Evolutionary conservation across 2,888 invertebrate genomes (phyloP), one percentile per base, ranked within the genome.

Genomic region (Colostygia pectinataria): DNA sequence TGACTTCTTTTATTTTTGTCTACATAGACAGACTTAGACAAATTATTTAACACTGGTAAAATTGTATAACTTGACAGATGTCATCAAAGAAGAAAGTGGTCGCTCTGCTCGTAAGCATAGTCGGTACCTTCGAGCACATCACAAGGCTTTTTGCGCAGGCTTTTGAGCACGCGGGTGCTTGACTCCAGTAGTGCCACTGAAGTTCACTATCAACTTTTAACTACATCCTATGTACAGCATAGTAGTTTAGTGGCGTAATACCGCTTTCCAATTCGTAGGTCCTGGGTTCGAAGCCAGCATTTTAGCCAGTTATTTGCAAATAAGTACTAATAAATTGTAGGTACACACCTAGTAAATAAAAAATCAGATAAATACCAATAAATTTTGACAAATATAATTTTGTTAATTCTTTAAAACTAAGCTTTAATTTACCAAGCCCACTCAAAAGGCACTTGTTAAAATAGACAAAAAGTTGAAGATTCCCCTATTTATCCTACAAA

Each of bases 81-180:
- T n/a, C n/a, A n/a, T n/a, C n/a, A n/a, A n/a, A n/a, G n/a, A n/a
- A n/a, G n/a, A n/a, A 13, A 13, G 31, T 9, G n/a, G 27, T 40
- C 66, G 71, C 68, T 54, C 0, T 2, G 45, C 62, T 43, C 41
- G 15, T 44, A 23, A 65, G 49, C 4, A 55, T 44, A 34, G 0
- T 2, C 51, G 3, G 32, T 50, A 18, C 52, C 52, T 36, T 36
- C 48, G 18, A 55, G 45, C 51, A 54, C 58, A 58, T 49, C 39
- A 57, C 49, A 54, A 59, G 60, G 77, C 79, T 80, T 81, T 80
- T 81, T 74, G 68, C 77, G 51, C 61, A 54, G 62, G 68, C 79
- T 79, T 77, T 76, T 76, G 72, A 81, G 51, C 40, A 52, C 40
- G 49, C 53, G 42, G 48, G 44, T 48, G 25, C 55, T 56, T 49